Conservation (phyloP, 2,797 vertebrate genomes). For the Anguilla obscura region DNA sequence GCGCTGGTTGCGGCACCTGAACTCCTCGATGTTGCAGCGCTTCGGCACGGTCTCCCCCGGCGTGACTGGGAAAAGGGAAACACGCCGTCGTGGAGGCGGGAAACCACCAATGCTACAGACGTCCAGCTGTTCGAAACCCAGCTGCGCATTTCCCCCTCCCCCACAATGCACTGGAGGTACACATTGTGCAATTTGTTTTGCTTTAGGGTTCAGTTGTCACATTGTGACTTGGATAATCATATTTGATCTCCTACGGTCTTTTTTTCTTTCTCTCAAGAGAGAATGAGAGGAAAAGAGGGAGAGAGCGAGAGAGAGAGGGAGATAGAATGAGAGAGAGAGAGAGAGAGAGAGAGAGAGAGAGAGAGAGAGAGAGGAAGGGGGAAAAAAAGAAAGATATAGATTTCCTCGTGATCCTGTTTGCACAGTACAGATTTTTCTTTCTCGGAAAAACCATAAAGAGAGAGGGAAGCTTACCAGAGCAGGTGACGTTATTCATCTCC, state of each 20-base stretch:
- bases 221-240: background rate
- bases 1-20: constrained; percentile 88
- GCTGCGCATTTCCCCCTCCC: background rate
- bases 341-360: background rate
- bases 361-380: no score
- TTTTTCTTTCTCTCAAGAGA: background rate
- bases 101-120: background rate
- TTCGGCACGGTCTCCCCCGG: constrained; percentile 64
- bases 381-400: background rate
- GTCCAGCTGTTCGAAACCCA: background rate
- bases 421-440: constrained; percentile 30
- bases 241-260: background rate
- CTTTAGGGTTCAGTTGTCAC: background rate
- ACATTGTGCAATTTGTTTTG: background rate
- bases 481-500: constrained; percentile 92
- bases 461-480: constrained; percentile 78
- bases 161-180: background rate
- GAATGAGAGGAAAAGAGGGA: background rate
- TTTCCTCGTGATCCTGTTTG: constrained; percentile 8
- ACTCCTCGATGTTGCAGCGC: constrained; percentile 86
- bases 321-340: background rate
- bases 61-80: constrained; percentile 52
- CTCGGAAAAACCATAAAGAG: constrained; percentile 48
- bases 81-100: background rate
- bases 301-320: no score